A percentile compares a stretch with the other conserved stretches of the same genome.
These are phyloP conservation scores for Cacoxenus indagator DNA, from an alignment of 2,888 invertebrate species.

Conservation along the genomic window DNA sequence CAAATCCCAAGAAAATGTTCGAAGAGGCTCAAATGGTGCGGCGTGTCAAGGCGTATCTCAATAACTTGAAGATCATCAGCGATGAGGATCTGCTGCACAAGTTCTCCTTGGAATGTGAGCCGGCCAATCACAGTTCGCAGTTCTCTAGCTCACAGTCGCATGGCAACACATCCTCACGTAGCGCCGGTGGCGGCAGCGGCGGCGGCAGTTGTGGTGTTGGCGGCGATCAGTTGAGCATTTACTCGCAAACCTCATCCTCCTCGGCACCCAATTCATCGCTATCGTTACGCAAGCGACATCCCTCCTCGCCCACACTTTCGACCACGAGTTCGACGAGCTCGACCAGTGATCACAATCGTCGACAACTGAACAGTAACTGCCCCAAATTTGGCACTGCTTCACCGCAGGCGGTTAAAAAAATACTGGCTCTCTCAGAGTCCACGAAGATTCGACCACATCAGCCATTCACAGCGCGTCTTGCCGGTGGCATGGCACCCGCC, in stretches of 20 bases:
- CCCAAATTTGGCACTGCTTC: constrained; percentile 88
- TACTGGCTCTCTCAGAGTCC: constrained; percentile 90
- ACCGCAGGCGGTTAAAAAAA: constrained; percentile 96
- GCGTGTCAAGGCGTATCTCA: constrained; percentile 94
- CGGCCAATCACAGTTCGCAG: constrained; percentile 61
- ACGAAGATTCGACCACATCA: constrained; percentile 91
- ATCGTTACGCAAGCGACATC: constrained; percentile 82
- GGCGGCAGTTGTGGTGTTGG: constrained; percentile 53
- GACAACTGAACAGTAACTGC: constrained; percentile 65
- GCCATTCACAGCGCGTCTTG: constrained; percentile 75
- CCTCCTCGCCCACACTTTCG: constrained; percentile 93
- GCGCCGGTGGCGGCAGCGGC: constrained; percentile 56
- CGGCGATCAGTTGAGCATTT: constrained; percentile 73
- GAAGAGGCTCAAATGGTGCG: constrained; percentile 99
- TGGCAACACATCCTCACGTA: constrained; percentile 39
- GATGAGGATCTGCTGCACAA: constrained; percentile 92
- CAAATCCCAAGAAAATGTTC: constrained; percentile 98
- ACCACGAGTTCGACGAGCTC: constrained; percentile 93
- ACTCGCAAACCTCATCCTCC: constrained; percentile 67
- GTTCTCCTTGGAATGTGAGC: constrained; percentile 92
- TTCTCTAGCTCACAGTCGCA: constrained; percentile 30
- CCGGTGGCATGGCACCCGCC: constrained; percentile 44
- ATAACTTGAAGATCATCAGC: constrained; percentile 86
- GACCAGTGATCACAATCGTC: constrained; percentile 72
- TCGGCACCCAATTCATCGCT: constrained; percentile 73